Evolutionary conservation across 2,113 vertebrate genomes (phyloP).

Genomic region (Lates calcarifer): DNA sequence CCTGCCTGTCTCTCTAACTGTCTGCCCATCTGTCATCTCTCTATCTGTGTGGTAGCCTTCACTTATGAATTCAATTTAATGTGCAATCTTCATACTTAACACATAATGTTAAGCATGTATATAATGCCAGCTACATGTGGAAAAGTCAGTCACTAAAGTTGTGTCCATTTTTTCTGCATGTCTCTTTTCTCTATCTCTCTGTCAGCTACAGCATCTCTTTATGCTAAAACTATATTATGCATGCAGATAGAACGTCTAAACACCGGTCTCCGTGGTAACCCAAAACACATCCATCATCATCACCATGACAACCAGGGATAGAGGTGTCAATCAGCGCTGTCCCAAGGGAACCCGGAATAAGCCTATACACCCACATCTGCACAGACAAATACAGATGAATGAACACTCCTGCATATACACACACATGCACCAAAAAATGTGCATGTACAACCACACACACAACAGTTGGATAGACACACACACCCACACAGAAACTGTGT

Average conservation of each 20-base stretch:
- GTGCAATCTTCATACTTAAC: neutral
- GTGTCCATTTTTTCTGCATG: slow-evolving; percentile 11
- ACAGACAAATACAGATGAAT: slow-evolving; percentile 53
- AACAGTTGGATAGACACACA: slow-evolving; percentile 2
- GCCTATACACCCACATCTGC: slow-evolving; percentile 55
- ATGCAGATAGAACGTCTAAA: slow-evolving; percentile 76
- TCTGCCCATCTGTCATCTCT: slow-evolving; percentile 34
- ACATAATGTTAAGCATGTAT: neutral
- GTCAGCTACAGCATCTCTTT: slow-evolving; percentile 69
- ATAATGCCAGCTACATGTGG: neutral
- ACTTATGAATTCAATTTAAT: slow-evolving; percentile 10
- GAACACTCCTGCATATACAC: slow-evolving; percentile 9
- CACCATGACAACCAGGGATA: slow-evolving; percentile 80
- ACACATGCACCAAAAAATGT: neutral
- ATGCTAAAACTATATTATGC: slow-evolving; percentile 77
- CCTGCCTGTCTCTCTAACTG: slow-evolving; percentile 4
- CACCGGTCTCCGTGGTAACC: slow-evolving; percentile 75
- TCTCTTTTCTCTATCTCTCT: slow-evolving; percentile 43
- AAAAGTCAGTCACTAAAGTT: slow-evolving; percentile 34
- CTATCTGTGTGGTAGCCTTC: slow-evolving; percentile 1
- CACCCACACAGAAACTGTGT: slow-evolving; percentile 25
- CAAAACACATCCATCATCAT: slow-evolving; percentile 82
- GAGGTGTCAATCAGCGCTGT: slow-evolving; percentile 75
- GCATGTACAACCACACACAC: neutral
- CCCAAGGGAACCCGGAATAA: slow-evolving; percentile 62